Base-by-base conservation (phyloP, 1,140 invertebrate genomes). In the Drosophila serrata region DNA sequence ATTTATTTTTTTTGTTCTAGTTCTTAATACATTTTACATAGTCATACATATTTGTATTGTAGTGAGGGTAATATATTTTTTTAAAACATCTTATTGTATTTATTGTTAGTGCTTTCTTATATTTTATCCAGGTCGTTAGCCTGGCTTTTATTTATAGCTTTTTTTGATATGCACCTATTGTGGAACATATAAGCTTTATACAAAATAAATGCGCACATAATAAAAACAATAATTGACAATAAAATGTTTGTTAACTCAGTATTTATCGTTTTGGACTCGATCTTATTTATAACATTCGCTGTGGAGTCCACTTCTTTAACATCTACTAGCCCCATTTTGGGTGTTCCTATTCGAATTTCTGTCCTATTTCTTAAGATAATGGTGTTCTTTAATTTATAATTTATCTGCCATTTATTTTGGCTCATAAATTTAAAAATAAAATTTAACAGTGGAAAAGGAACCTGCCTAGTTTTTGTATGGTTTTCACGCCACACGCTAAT, bases 241-340 rank as follows among this genome's bases (percentile, higher is more conserved):
- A 39, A 39, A 6, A 39, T 39, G 37, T 39, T 39, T 39, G 51
- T 37, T 24, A 55, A n/a, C 0, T 37, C 19, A 4, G 15, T 24
- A 24, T 55, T 11, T 8, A 43, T 63, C 7, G 35, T 43, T 33
- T 43, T 63, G 4, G 61, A 24, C 19, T 64, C 22, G 1, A 56
- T 42, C 31, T 65, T 56, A 11, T 46, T 56, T 1, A 56, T 57
- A 4, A 65, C 51, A 7, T 57, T 65, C 0, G n/a, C 40, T 3
- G 27, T 53, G 46, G 51, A 55, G n/a, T 40, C n/a, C 39, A 40
- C n/a, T 17, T 40, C n/a, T 40, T 40, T 40, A 4, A 40, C 39
- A 17, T 22, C 19, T 6, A 22, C 5, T 45, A 22, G 4, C 13
- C 42, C 42, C 19, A 22, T 45, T 45, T 45, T 45, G 19, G 12